phyloP scores from a whole-genome alignment of 2,113 vertebrate genomes.

The Antechinus stuartii region DNA sequence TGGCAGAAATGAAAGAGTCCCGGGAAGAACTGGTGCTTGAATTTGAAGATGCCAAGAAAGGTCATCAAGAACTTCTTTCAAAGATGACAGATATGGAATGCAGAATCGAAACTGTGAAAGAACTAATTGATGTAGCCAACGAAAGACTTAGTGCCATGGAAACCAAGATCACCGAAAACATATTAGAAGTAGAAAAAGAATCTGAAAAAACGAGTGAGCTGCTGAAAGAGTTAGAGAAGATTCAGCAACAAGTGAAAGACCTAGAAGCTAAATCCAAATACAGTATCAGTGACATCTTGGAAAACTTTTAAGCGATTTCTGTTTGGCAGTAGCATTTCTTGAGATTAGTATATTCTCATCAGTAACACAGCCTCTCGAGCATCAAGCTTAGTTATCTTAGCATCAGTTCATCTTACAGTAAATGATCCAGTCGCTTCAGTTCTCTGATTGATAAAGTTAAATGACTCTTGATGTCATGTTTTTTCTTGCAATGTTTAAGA shows the following conservation, averaged over 20 bases:
- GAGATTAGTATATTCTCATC: neutral
- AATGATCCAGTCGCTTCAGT: neutral
- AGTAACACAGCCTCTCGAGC: neutral
- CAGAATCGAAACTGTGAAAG: neutral
- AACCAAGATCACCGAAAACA: neutral
- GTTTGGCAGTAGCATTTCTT: neutral
- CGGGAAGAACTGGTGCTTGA: neutral
- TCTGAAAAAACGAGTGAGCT: neutral
- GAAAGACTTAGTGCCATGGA: neutral
- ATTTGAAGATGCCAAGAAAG: neutral
- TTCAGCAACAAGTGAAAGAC: neutral
- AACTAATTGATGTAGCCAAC: neutral
- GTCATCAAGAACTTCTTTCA: neutral
- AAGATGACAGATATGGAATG: neutral
- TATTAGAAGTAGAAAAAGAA: neutral
- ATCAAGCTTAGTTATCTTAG: neutral
- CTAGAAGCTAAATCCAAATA: neutral
- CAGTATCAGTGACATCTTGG: neutral
- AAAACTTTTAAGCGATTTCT: neutral
- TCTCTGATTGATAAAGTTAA: neutral
- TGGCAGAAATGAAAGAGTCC: neutral
- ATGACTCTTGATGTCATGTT: neutral
- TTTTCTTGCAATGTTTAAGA: neutral
- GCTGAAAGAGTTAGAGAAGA: neutral
- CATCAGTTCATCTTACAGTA: neutral